These are phyloP conservation scores for Rutpela maculata DNA, from an alignment of 2,888 invertebrate genomes.

Conservation along the genomic window DNA sequence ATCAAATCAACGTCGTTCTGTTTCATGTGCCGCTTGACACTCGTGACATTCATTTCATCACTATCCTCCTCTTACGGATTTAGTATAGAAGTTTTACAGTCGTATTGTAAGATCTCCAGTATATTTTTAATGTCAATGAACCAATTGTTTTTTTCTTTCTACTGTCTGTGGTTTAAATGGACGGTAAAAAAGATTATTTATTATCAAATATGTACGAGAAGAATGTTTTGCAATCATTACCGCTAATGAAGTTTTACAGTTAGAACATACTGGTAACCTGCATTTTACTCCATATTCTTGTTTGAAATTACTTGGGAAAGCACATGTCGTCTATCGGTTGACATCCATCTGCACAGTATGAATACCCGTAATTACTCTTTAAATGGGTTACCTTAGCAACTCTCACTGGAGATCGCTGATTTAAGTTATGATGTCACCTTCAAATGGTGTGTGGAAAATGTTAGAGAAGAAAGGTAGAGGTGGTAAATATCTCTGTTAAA, in stretches of 20 bases:
- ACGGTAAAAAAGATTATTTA: conserved; percentile 1
- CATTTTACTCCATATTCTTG: conserved; percentile 11
- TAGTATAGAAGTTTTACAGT: background rate
- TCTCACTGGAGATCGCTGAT: background rate
- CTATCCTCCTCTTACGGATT: too few relatives aligned
- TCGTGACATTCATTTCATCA: too few relatives aligned
- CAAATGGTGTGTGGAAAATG: too few relatives aligned
- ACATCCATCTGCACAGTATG: conserved; percentile 10
- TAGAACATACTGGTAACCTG: conserved; percentile 15
- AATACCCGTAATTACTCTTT: background rate
- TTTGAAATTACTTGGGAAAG: background rate
- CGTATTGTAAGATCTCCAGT: background rate
- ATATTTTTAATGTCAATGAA: background rate
- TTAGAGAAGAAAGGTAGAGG: too few relatives aligned
- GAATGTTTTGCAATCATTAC: background rate
- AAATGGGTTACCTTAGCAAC: background rate
- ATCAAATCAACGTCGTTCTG: too few relatives aligned
- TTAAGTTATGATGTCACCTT: background rate
- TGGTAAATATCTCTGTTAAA: too few relatives aligned
- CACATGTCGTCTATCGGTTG: background rate
- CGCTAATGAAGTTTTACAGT: conserved; percentile 7
- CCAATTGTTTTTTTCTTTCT: background rate
- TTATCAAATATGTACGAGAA: background rate
- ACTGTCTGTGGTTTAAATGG: background rate
- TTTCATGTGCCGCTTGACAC: too few relatives aligned